These are phyloP conservation scores for Cheilosia vulpina DNA, from an alignment of 2,888 invertebrate species.

Conservation along the genomic window DNA sequence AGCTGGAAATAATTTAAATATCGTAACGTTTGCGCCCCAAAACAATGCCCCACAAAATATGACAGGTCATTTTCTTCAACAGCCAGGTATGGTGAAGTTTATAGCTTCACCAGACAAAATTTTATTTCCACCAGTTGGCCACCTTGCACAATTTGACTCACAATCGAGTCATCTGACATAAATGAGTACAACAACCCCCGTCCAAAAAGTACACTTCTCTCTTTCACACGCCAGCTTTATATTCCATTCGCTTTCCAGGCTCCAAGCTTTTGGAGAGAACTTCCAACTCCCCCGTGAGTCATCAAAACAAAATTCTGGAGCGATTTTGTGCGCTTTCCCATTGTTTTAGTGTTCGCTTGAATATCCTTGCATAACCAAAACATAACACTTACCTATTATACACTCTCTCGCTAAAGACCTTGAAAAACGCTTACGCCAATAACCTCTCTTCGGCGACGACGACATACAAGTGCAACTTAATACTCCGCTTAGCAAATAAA, in stretches of 20 bases:
- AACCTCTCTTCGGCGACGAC: constrained; percentile 36
- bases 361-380: constrained; percentile 26
- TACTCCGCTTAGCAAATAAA: constrained; percentile 33
- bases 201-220: not conserved
- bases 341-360: constrained; percentile 27
- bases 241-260: constrained; percentile 30
- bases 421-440: constrained; percentile 63
- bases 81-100: not conserved
- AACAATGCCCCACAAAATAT: constrained; percentile 1
- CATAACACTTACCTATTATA: not conserved
- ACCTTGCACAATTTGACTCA: constrained; percentile 30
- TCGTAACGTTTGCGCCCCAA: too few relatives aligned
- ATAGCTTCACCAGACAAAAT: not conserved
- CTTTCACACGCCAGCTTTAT: not conserved
- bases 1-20: too few relatives aligned
- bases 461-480: constrained; percentile 42
- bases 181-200: constrained; percentile 24
- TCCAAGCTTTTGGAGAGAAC: constrained; percentile 42
- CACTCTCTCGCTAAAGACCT: constrained; percentile 50
- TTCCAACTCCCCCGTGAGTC: constrained; percentile 25
- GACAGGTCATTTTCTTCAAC: not conserved
- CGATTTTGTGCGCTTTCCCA: constrained; percentile 40
- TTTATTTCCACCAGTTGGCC: constrained; percentile 42
- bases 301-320: constrained; percentile 66
- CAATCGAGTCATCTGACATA: constrained; percentile 24